A percentile compares a stretch with the other conserved stretches of the same genome.
These are phyloP conservation scores for Rhagium mordax DNA, from an alignment of 2,888 invertebrate genomes.

Conservation along the genomic window DNA sequence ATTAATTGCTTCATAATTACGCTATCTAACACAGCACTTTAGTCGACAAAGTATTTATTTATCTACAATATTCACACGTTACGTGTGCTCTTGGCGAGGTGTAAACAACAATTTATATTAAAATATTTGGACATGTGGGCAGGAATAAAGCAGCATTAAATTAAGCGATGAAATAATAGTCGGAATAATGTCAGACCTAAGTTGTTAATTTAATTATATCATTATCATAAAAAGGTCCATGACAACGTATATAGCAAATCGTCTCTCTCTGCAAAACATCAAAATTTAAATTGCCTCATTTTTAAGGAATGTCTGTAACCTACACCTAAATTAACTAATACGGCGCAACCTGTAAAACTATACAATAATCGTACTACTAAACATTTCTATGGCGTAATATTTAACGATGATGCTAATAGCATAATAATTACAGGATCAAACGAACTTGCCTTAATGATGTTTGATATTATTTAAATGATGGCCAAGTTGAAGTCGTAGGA, in stretches of 20 bases:
- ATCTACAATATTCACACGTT: neutral
- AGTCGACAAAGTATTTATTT: too few species aligned
- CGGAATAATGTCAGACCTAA: neutral
- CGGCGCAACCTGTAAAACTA: too few species aligned
- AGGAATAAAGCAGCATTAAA: neutral
- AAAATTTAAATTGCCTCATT: neutral
- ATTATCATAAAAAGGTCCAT: neutral
- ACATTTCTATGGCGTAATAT: neutral
- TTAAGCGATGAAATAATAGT: neutral
- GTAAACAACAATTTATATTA: neutral
- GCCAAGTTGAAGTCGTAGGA: too few species aligned
- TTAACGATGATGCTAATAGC: neutral
- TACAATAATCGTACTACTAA: too few species aligned
- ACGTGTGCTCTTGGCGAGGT: neutral
- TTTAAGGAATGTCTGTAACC: too few species aligned
- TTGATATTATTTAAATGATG: too few species aligned
- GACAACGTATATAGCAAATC: neutral
- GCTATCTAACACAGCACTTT: too few species aligned
- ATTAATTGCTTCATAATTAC: too few species aligned
- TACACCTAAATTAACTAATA: too few species aligned
- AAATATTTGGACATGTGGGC: neutral
- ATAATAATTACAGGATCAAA: too few species aligned
- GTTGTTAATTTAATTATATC: neutral
- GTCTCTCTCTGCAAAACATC: neutral
- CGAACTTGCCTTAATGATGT: too few species aligned